Evolutionary conservation across 1,140 invertebrate genomes (phyloP).

Genomic region (Gryon sp.): DNA sequence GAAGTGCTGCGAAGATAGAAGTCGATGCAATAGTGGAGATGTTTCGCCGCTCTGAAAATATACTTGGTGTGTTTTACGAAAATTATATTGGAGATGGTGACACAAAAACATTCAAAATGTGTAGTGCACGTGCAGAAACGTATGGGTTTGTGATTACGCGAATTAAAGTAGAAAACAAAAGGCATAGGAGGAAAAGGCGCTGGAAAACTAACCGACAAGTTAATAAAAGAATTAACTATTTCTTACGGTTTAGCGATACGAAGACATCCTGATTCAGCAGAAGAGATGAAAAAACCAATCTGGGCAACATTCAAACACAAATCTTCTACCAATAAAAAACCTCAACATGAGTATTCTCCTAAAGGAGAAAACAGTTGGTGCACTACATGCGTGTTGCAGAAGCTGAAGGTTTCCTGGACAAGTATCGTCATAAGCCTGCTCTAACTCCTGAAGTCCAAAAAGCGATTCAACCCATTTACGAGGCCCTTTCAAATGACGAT

Average conservation of each 20-base stretch:
- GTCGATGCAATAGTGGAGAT: neutral
- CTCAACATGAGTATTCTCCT: neutral
- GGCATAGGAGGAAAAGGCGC: neutral
- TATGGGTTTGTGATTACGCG: neutral
- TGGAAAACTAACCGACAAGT: neutral
- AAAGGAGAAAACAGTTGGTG: neutral
- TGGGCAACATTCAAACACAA: neutral
- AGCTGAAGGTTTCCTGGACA: neutral
- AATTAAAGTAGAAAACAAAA: neutral
- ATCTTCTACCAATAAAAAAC: neutral
- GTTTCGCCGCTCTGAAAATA: neutral
- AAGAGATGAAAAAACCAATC: neutral
- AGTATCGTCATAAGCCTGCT: slow-evolving; percentile 10
- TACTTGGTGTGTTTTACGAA: neutral
- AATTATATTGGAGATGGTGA: neutral
- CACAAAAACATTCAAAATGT: neutral
- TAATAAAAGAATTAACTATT: neutral
- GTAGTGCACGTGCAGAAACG: neutral
- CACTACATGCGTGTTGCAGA: neutral
- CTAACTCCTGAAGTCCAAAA: slow-evolving; percentile 6
- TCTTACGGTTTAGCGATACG: neutral
- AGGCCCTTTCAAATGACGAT: slow-evolving; percentile 4
- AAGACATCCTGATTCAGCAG: neutral
- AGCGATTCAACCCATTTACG: slow-evolving; percentile 27
- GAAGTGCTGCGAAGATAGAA: neutral